Percentiles rank a stretch among this genome's conserved stretches.
Conservation (phyloP, 2,113 vertebrate species). For the Anseranas semipalmata region DNA sequence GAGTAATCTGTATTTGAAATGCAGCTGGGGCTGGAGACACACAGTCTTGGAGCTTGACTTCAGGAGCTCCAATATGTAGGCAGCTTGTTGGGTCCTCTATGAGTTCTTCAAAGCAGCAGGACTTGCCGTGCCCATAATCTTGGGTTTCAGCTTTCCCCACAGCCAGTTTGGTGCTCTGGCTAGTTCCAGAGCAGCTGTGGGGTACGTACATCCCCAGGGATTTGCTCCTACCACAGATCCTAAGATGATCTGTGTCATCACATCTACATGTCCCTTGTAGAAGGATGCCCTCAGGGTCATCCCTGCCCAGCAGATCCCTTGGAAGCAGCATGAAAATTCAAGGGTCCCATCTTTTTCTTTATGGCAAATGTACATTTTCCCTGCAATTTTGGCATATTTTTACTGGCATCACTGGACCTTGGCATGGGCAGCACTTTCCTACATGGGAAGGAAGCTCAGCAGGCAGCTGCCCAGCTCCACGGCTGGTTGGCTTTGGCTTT, state of each 20-base stretch:
- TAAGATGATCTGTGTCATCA: background rate
- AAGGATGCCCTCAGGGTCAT: background rate
- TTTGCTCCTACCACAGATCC: background rate
- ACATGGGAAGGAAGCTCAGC: background rate
- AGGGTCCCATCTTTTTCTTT: background rate
- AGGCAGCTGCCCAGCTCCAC: background rate
- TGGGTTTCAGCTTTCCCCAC: background rate
- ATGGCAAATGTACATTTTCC: background rate
- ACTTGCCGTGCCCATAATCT: background rate
- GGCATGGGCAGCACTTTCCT: background rate
- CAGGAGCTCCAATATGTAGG: background rate
- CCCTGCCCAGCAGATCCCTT: accelerated
- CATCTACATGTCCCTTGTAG: background rate
- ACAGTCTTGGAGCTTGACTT: background rate
- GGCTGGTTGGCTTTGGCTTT: background rate
- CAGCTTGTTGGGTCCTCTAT: background rate
- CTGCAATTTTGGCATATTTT: background rate
- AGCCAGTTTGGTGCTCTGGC: background rate
- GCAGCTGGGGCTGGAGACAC: background rate
- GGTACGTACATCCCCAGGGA: background rate
- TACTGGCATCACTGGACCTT: background rate
- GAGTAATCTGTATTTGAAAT: background rate
- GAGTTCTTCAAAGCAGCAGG: background rate
- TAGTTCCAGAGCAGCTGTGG: background rate
- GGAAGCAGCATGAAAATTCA: background rate